These are phyloP conservation scores for Stichopus chloronotus DNA, from an alignment of 35 echinoderm and acorn worm genomes.

Conservation along the genomic window DNA sequence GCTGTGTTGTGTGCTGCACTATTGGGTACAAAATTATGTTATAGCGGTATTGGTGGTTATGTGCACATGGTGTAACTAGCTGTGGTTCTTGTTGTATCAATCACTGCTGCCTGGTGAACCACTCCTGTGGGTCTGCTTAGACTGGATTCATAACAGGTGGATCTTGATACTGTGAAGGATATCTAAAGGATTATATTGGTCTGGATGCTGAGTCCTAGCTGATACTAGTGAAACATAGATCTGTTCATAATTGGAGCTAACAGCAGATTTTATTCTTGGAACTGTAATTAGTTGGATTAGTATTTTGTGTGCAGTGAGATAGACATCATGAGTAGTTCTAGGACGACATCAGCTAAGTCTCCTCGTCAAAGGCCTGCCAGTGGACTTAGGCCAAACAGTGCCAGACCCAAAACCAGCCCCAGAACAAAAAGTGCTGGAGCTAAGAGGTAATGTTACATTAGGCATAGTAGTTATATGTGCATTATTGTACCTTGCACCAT, in stretches of 20 bases:
- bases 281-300: constrained; percentile 17
- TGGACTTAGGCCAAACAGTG: constrained; percentile 44
- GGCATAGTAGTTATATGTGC: not conserved
- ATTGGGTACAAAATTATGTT: not conserved
- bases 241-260: too few relatives aligned
- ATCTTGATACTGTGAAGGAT: too few relatives aligned
- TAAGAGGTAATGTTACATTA: constrained; percentile 55
- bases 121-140: too few relatives aligned
- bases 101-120: too few relatives aligned
- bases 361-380: constrained; percentile 51
- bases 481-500: not conserved
- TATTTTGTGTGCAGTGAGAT: constrained; percentile 15
- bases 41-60: not conserved
- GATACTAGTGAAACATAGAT: too few relatives aligned
- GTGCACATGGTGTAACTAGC: not conserved
- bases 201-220: too few relatives aligned
- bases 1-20: not conserved
- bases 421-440: constrained; percentile 46
- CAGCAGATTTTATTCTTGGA: too few relatives aligned
- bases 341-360: constrained; percentile 48
- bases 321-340: constrained; percentile 57
- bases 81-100: too few relatives aligned
- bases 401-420: constrained; percentile 57
- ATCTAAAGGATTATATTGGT: too few relatives aligned
- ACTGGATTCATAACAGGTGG: too few relatives aligned